Base-by-base conservation (phyloP, 2,797 vertebrate genomes). In the Cyprinodon diabolis region DNA sequence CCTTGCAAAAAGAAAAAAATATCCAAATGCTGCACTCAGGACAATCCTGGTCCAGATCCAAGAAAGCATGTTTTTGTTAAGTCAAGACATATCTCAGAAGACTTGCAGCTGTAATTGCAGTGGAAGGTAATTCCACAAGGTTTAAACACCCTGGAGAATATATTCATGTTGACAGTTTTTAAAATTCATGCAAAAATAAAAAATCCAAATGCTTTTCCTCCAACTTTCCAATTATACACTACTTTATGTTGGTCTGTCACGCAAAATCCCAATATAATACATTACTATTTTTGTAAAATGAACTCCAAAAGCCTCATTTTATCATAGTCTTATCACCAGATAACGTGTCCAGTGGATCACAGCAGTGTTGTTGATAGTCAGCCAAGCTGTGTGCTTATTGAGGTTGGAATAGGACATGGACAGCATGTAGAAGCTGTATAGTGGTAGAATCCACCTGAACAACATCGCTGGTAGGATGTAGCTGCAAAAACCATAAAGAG, bases 341-440 rank as follows among this genome's bases (percentile, higher is more conserved):
- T 84, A 92, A 1, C 81, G 77, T 49, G 74, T 92, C 80, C 79
- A 86, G 0, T 52, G 69, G 57, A 87, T 81, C 43, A 86, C 30
- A 8, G 17, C 37, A 0, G 80, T 84, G 71, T 69, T 86, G 84
- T 91, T 90, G 72, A 89, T 76, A 40, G 76, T 25, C 1, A 93
- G 78, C 91, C 89, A 91, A 43, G 58, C 25, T 76, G 74, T 82
- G 75, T 86, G 73, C 60, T 75, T 78, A 56, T 82, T 1, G n/a
- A 93, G 82, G 72, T 87, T 92, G 1, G 14, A 62, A 77, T 85
- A 91, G 76, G 90, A 94, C 11, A 88, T 66, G 73, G 40, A 78
- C 52, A 94, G 84, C 90, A 91, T 90, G 72, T 17, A 74, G 78
- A 91, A 92, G 81, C 86, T 81, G 47, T 83, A 54, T 58, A 66